phyloP scores from a whole-genome alignment of 2,797 vertebrate species.

The Tarsius wallacei region DNA sequence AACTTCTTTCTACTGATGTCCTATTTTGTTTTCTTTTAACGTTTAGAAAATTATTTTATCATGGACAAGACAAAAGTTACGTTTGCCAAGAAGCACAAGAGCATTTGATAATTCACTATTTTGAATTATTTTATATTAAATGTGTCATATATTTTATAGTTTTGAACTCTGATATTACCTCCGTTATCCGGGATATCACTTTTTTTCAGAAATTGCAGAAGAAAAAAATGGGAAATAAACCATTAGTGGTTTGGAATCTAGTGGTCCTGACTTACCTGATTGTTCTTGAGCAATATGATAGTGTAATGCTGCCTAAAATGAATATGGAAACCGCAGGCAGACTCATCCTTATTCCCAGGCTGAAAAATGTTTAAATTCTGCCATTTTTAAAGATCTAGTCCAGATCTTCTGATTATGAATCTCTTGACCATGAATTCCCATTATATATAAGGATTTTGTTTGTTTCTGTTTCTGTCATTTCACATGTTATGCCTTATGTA shows the following conservation, averaged over 20 bases:
- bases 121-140: constrained; percentile 1
- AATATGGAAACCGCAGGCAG: background rate
- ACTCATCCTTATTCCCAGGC: background rate
- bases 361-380: background rate
- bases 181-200: background rate
- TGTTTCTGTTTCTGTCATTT: background rate
- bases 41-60: constrained; percentile 56
- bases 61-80: background rate
- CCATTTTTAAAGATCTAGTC: background rate
- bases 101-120: constrained; percentile 22
- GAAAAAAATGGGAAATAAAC: background rate
- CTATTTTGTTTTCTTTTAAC: constrained; percentile 56
- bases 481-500: background rate
- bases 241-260: background rate
- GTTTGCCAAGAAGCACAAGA: background rate
- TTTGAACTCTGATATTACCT: background rate
- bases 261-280: background rate
- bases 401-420: background rate
- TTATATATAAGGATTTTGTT: background rate
- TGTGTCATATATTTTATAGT: background rate
- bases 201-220: background rate
- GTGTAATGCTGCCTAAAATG: background rate
- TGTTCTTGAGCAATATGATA: background rate
- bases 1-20: constrained; percentile 48
- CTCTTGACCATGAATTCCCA: background rate